phyloP scores from a whole-genome alignment of 2,797 vertebrate genomes.

The Clamator glandarius region DNA sequence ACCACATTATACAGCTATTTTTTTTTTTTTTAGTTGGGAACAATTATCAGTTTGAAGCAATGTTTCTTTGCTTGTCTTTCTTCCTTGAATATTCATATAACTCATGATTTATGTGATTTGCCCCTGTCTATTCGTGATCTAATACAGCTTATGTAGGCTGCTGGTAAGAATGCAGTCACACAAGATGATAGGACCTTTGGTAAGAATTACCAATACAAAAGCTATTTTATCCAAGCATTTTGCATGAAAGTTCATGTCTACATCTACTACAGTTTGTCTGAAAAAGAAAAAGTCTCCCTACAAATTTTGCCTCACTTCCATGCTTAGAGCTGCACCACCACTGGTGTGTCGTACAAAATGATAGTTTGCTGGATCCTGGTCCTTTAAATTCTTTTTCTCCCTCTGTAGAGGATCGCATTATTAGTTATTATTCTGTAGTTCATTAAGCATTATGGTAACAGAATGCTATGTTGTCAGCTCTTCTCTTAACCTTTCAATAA shows the following conservation, averaged over 20 bases:
- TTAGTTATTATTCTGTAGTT: neutral
- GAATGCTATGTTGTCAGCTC: neutral
- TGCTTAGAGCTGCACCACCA: neutral
- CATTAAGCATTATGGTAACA: neutral
- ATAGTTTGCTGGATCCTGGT: neutral
- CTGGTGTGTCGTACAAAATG: neutral
- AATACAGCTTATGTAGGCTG: neutral
- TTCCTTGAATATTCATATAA: neutral
- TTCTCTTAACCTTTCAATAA: neutral
- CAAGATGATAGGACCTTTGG: neutral
- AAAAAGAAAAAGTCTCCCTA: neutral
- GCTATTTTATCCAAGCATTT: neutral
- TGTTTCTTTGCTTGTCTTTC: neutral
- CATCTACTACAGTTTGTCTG: neutral
- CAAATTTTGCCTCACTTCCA: neutral
- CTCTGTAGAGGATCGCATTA: neutral
- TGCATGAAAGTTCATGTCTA: neutral
- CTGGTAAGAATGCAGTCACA: neutral
- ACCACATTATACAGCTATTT: rapidly evolving
- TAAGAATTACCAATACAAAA: neutral
- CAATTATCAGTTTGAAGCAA: neutral
- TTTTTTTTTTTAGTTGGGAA: neutral
- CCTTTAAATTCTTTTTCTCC: neutral
- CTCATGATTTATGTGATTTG: neutral
- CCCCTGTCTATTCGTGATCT: neutral